These are phyloP conservation scores for Chelon labrosus DNA, from an alignment of 2,797 vertebrate genomes.

Conservation along the genomic window DNA sequence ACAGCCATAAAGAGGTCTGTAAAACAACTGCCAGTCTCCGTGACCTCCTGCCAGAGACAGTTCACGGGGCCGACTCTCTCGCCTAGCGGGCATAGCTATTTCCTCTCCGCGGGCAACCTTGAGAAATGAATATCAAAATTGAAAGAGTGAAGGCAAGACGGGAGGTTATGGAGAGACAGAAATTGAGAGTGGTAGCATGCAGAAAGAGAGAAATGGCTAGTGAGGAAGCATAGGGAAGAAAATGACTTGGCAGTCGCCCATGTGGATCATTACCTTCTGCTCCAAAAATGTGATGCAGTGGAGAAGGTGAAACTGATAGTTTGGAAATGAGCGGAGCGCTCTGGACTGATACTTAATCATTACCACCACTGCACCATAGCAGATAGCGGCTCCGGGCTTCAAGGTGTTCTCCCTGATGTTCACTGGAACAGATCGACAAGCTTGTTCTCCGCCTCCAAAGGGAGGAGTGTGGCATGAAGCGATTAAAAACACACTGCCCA, in stretches of 20 bases:
- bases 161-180: constrained; percentile 30
- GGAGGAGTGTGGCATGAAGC: constrained; percentile 66
- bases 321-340: constrained; percentile 76
- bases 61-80: constrained; percentile 57
- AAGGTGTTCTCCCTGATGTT: constrained; percentile 79
- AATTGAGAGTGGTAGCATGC: constrained; percentile 36
- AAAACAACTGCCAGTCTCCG: constrained; percentile 57
- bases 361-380: constrained; percentile 72
- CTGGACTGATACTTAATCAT: constrained; percentile 81
- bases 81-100: constrained; percentile 50
- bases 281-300: constrained; percentile 77
- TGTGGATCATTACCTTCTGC: constrained; percentile 83
- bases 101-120: constrained; percentile 65
- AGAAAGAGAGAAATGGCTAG: constrained; percentile 47
- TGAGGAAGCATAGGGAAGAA: constrained; percentile 63
- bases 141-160: constrained; percentile 40
- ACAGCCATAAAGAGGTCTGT: constrained; percentile 60
- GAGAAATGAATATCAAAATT: constrained; percentile 56
- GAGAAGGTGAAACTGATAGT: constrained; percentile 83
- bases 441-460: constrained; percentile 72
- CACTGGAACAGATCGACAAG: constrained; percentile 76
- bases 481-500: constrained; percentile 78
- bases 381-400: constrained; percentile 75
- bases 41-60: constrained; percentile 64
- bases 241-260: constrained; percentile 77